Conservation (phyloP, 2,113 vertebrate species). For the Mormoops blainvillei region DNA sequence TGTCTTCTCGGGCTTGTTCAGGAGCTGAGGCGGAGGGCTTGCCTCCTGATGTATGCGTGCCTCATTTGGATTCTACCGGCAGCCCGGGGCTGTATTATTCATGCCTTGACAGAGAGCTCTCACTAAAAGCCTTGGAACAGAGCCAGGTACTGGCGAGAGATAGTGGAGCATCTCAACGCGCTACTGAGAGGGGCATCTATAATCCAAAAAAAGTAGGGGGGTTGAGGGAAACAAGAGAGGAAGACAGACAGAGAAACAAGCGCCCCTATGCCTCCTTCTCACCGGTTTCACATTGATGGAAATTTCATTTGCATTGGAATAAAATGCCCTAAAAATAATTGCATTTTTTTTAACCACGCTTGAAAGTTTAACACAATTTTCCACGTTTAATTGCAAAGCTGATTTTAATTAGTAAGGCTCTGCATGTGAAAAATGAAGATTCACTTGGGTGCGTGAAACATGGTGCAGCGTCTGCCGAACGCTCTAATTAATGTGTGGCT, state of each 20-base stretch:
- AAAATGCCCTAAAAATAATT: slow-evolving; percentile 93
- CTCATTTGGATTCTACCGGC: slow-evolving; percentile 98
- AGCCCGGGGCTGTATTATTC: slow-evolving; percentile 98
- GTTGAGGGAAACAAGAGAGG: background rate
- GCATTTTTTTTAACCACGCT: slow-evolving; percentile 84
- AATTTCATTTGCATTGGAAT: slow-evolving; percentile 89
- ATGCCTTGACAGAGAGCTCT: slow-evolving; percentile 98
- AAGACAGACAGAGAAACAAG: slow-evolving; percentile 48
- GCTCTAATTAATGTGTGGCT: slow-evolving; percentile 84
- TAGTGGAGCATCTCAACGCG: slow-evolving; percentile 83
- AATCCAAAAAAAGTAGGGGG: slow-evolving; percentile 64
- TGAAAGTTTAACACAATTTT: slow-evolving; percentile 94
- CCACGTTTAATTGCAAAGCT: slow-evolving; percentile 96
- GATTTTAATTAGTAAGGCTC: slow-evolving; percentile 90
- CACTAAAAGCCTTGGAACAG: slow-evolving; percentile 97
- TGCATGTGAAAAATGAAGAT: slow-evolving; percentile 85
- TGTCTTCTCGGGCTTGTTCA: slow-evolving; percentile 93
- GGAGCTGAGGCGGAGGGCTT: slow-evolving; percentile 93
- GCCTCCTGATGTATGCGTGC: slow-evolving; percentile 92
- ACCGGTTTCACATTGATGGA: slow-evolving; percentile 82
- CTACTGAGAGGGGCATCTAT: slow-evolving; percentile 83
- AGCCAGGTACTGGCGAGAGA: slow-evolving; percentile 92
- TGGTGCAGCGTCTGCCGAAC: slow-evolving; percentile 80
- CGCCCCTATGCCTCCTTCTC: slow-evolving; percentile 72
- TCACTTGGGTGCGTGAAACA: slow-evolving; percentile 83